Base-by-base conservation (phyloP, 2,888 invertebrate species). In the Drosophila tripunctata region DNA sequence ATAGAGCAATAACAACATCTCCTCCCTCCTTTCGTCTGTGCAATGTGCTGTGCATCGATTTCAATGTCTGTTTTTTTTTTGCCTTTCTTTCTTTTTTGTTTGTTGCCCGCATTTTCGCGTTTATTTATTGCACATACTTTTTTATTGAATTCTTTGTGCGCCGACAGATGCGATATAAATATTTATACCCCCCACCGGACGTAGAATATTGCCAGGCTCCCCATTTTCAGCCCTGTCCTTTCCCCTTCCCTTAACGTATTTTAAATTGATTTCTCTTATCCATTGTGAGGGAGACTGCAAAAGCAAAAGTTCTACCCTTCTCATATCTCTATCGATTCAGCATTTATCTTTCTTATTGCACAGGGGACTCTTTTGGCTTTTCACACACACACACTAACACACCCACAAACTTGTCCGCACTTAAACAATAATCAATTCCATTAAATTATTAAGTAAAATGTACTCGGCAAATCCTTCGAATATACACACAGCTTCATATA, bases 401-500 rank as follows among this genome's bases (percentile, higher is more conserved):
- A 45, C 2, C 12, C n/a, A 40, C 7, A 19, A 22, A 14, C 64
- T 73, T 69, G 65, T 78, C 75, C 69, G 73, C 75, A 82, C 83
- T 85, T 82, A 83, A 83, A 78, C 86, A 79, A 82, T 86, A 88
- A 86, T 88, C 79, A 82, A 86, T 85, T 78, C 69, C 65, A 82
- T 83, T 82, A 78, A 83, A 83, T 85, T 83, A 83, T 87, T 87
- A 67, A 78, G 65, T 67, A 75, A 72, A 64, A 41, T 41, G 35
- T 40, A 21, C 17, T 22, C 27, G 19, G 31, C 40, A 19, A 12
- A 33, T 50, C 52, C 40, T 1, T 15, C 15, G 27, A 51, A 17
- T 44, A 10, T n/a, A n/a, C n/a, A n/a, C n/a, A n/a, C n/a, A n/a
- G n/a, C n/a, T n/a, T n/a, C n/a, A n/a, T n/a, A n/a, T 27, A 38